phyloP scores from a whole-genome alignment of 2,888 invertebrate species.

The Mimumesa dahlbomi region DNA sequence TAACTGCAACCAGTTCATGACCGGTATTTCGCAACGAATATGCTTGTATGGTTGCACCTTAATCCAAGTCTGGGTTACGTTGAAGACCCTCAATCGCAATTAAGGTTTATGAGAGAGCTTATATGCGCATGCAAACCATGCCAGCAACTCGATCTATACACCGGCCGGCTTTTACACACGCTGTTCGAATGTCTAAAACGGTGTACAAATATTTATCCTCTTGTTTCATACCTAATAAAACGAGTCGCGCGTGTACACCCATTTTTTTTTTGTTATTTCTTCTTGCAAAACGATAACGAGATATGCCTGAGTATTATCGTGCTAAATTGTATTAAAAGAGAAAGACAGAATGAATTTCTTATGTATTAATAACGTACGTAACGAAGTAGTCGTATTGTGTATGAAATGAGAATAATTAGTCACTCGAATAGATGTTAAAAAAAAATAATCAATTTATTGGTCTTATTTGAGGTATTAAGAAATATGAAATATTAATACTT shows the following conservation, averaged over 20 bases:
- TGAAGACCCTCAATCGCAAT: constrained; percentile 53
- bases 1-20: constrained; percentile 13
- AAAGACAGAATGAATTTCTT: too few species aligned
- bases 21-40: constrained; percentile 21
- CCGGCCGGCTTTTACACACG: neutral
- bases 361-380: too few species aligned
- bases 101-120: constrained; percentile 37
- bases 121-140: constrained; percentile 20
- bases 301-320: constrained; percentile 20
- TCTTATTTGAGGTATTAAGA: too few species aligned
- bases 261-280: too few species aligned
- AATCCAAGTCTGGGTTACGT: constrained; percentile 44
- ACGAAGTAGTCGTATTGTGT: too few species aligned
- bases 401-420: too few species aligned
- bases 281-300: constrained; percentile 12
- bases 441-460: too few species aligned
- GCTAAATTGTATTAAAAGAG: too few species aligned
- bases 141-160: neutral
- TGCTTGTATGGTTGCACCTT: constrained; percentile 60
- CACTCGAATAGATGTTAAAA: too few species aligned
- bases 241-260: neutral
- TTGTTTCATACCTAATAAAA: constrained; percentile 16
- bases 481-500: too few species aligned
- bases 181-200: neutral
- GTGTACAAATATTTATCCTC: constrained; percentile 10